A percentile compares a stretch with the other conserved stretches of the same genome.
These are phyloP conservation scores for Zaprionus nigranus DNA, from an alignment of 1,140 invertebrate species.

Conservation along the genomic window DNA sequence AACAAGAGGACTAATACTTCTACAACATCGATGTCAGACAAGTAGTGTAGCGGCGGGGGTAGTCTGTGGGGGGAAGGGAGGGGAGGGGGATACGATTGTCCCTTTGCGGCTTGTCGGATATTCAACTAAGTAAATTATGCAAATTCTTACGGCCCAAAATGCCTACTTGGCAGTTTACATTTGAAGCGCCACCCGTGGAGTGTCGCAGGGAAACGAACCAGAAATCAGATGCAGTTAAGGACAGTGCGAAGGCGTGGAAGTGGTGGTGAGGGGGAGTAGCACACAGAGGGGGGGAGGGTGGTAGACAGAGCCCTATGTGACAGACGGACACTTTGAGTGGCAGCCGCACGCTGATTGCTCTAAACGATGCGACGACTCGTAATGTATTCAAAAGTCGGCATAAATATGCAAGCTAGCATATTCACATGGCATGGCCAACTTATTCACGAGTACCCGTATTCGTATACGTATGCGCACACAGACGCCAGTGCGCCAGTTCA, in stretches of 20 bases:
- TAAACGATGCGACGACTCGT: conserved; percentile 55
- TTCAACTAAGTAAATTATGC: conserved; percentile 69
- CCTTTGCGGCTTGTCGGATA: conserved; percentile 53
- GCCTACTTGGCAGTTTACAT: conserved; percentile 69
- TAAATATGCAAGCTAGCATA: conserved; percentile 50
- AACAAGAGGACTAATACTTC: conserved; percentile 35
- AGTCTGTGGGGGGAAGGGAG: background rate
- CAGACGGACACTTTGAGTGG: conserved; percentile 29
- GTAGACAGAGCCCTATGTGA: background rate
- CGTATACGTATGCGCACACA: background rate
- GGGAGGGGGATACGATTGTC: background rate
- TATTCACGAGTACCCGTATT: conserved; percentile 19
- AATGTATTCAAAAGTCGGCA: conserved; percentile 67
- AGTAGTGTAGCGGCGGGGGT: background rate
- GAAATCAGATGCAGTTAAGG: conserved; percentile 41
- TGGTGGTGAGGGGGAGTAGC: background rate
- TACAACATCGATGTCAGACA: conserved; percentile 31
- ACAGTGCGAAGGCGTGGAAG: background rate
- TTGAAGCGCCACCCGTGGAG: conserved; percentile 41
- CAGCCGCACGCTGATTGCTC: conserved; percentile 58
- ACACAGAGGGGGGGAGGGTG: too few relatives aligned
- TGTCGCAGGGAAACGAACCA: conserved; percentile 32
- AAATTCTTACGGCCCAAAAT: conserved; percentile 63
- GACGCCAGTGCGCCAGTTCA: conserved; percentile 31
- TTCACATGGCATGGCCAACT: conserved; percentile 33